Evolutionary conservation across 2,888 invertebrate species (phyloP), one percentile per base, ranked within the genome.

Genomic region (Panopea generosa): DNA sequence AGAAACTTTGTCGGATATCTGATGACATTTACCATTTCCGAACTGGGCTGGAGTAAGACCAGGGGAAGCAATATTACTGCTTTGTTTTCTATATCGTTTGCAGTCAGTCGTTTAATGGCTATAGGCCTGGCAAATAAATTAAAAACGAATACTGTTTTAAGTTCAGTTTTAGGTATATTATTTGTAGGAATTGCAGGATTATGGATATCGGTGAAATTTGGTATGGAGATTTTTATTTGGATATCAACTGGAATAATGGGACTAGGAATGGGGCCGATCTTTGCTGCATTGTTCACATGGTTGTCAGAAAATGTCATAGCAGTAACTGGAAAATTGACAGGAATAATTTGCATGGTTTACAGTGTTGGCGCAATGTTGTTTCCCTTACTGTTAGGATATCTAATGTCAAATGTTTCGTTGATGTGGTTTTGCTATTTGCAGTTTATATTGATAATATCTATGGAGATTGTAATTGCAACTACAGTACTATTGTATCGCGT

Each of bases 241-340:
- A 66, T 91, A 3, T 90, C 90, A 26, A 84, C 91, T 6, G 89
- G 87, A 1, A 45, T 91, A 2, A 78, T 92, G 1, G 93, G 93
- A 1, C 78, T 91, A n/a, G 92, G 93, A 2, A 86, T 93, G 83
- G 92, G 93, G 0, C 91, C 92, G 1, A 90, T 93, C 16, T 93
- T 93, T 70, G 93, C 93, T 0, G 89, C 92, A 0, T 90, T 91
- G n/a, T 88, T 93, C 50, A 85, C 90, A 16, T 93, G 93, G 93
- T 85, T 92, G 11, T 93, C 93, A 69, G 86, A 87, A 24, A 91
- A 92, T 70, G 59, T 87, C 14, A 83, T 93, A 29, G 85, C 87
- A 14, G 87, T 93, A 1, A 92, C 92, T 0, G 92, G 93, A 45
- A 90, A 90, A 76, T 89, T 92, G 18, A 90, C 92, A 0, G 89